phyloP scores from a whole-genome alignment of 2,888 invertebrate species.

The Hydriomena furcata region DNA sequence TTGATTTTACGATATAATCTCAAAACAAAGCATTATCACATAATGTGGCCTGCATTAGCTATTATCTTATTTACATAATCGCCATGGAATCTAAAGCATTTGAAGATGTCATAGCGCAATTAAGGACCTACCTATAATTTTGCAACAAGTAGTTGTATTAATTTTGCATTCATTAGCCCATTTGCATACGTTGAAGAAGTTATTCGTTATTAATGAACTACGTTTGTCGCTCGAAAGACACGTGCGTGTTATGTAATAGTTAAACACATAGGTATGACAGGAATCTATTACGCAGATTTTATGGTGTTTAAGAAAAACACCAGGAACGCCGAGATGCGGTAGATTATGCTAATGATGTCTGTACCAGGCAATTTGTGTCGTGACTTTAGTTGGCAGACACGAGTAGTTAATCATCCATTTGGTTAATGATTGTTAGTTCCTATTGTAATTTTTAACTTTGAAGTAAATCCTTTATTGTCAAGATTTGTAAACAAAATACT shows the following conservation, averaged over 20 bases:
- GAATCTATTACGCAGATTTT: slow-evolving; percentile 1
- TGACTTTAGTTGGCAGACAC: slow-evolving; percentile 13
- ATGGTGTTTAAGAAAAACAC: slow-evolving; percentile 15
- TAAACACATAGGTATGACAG: neutral
- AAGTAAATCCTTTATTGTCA: too few species aligned
- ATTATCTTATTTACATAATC: slow-evolving; percentile 28
- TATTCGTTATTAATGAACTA: slow-evolving; percentile 18
- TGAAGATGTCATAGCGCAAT: slow-evolving; percentile 28
- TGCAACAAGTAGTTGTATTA: slow-evolving; percentile 12
- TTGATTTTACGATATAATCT: too few species aligned
- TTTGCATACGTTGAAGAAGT: slow-evolving; percentile 31
- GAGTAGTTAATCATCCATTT: neutral
- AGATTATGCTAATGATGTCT: slow-evolving; percentile 7
- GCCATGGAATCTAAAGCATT: slow-evolving; percentile 18
- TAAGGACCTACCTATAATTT: too few species aligned
- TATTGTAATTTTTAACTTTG: neutral
- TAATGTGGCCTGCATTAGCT: too few species aligned
- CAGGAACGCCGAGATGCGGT: slow-evolving; percentile 18
- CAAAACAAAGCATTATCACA: too few species aligned
- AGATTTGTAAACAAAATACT: too few species aligned
- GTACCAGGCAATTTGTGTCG: slow-evolving; percentile 15
- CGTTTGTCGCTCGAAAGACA: slow-evolving; percentile 18
- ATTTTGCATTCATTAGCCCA: slow-evolving; percentile 26
- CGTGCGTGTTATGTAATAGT: slow-evolving; percentile 14
- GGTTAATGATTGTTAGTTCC: slow-evolving; percentile 4